Conservation (phyloP, 2,888 invertebrate species). For the Ganaspis brasiliensis region DNA sequence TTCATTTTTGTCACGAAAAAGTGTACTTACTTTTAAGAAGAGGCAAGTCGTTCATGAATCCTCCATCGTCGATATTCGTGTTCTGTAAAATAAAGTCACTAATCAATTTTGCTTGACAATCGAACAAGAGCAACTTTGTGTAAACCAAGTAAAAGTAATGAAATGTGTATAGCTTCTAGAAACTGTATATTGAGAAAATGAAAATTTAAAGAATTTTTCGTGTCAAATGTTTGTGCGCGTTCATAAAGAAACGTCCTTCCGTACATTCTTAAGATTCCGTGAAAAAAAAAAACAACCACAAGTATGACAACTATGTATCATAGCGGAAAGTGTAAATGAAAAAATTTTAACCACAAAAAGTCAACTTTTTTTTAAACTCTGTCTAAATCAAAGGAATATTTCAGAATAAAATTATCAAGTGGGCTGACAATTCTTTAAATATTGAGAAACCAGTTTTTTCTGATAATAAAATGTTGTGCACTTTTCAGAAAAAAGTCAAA, state of each 20-base stretch:
- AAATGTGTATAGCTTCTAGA: neutral
- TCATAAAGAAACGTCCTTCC: slow-evolving; percentile 20
- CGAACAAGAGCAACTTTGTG: neutral
- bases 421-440: too few species aligned
- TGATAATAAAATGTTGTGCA: too few species aligned
- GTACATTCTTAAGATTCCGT: slow-evolving; percentile 46
- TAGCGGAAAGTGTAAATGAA: slow-evolving; percentile 42
- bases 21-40: slow-evolving; percentile 93
- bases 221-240: too few species aligned
- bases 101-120: slow-evolving; percentile 2
- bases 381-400: neutral
- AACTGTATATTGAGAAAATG: neutral
- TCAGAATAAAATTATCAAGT: neutral
- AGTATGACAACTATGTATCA: slow-evolving; percentile 41
- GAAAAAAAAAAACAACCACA: slow-evolving; percentile 51
- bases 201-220: slow-evolving; percentile 27
- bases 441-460: too few species aligned
- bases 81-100: slow-evolving; percentile 83
- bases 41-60: slow-evolving; percentile 94
- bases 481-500: too few species aligned
- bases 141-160: slow-evolving; percentile 8
- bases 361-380: slow-evolving; percentile 30
- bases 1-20: too few species aligned
- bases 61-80: slow-evolving; percentile 92
- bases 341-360: slow-evolving; percentile 54